These are phyloP conservation scores for Nemapogon koenigi DNA, from an alignment of 2,888 invertebrate species.

Conservation along the genomic window DNA sequence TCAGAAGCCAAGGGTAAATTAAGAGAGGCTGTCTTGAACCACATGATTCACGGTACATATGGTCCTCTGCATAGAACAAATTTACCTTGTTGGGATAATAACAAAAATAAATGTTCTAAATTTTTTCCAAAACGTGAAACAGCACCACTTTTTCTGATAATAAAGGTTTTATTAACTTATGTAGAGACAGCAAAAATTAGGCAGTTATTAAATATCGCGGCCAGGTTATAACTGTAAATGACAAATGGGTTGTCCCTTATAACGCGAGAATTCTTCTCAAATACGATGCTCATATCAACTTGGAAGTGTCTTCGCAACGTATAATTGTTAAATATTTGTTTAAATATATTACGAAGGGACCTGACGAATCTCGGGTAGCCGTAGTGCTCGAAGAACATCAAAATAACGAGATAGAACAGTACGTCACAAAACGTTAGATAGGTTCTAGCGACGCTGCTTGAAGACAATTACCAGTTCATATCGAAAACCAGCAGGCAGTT, in stretches of 20 bases:
- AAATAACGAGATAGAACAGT: slow-evolving; percentile 6
- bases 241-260: slow-evolving; percentile 14
- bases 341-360: slow-evolving; percentile 12
- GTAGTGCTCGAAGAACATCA: background rate
- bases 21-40: slow-evolving; percentile 3
- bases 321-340: slow-evolving; percentile 11
- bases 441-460: slow-evolving; percentile 17
- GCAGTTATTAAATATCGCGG: background rate
- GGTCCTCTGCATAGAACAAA: slow-evolving; percentile 13
- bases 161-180: slow-evolving; percentile 14
- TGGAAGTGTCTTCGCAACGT: slow-evolving; percentile 8
- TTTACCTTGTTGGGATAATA: slow-evolving; percentile 17
- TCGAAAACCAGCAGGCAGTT: slow-evolving; percentile 17
- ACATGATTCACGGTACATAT: slow-evolving; percentile 21
- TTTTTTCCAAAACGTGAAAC: slow-evolving; percentile 12
- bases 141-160: slow-evolving; percentile 14
- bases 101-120: slow-evolving; percentile 13
- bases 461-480: slow-evolving; percentile 17
- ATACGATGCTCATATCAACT: slow-evolving; percentile 12
- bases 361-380: slow-evolving; percentile 9
- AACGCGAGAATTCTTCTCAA: slow-evolving; percentile 12
- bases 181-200: slow-evolving; percentile 6
- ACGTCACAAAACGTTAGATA: slow-evolving; percentile 12
- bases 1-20: slow-evolving; percentile 4
- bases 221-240: background rate